Evolutionary conservation across 2,113 vertebrate genomes (phyloP).

Genomic region (Pteronura brasiliensis): DNA sequence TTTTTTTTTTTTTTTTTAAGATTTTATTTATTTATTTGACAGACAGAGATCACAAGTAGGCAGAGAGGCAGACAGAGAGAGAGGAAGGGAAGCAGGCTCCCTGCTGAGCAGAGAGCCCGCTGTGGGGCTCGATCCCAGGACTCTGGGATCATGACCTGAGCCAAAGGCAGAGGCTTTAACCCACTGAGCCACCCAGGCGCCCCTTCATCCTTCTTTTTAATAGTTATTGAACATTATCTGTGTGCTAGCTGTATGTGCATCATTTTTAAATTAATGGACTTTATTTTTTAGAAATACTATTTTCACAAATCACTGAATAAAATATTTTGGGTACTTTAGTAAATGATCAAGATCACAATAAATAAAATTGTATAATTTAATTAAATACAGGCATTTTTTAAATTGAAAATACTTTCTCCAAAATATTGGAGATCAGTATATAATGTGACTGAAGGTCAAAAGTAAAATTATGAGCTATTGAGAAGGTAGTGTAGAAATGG

Average conservation of each 20-base stretch:
- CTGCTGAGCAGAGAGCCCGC: too few species aligned
- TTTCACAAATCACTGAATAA: not conserved
- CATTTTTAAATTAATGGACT: not conserved
- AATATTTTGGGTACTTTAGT: not conserved
- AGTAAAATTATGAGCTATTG: slow-evolving; percentile 13
- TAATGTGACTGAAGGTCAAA: not conserved
- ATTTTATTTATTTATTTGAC: too few species aligned
- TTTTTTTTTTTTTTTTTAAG: too few species aligned
- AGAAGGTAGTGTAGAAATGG: not conserved
- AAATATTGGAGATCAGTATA: not conserved
- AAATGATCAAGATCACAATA: not conserved
- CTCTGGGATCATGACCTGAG: too few species aligned
- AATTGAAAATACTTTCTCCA: not conserved
- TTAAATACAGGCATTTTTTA: slow-evolving; percentile 5
- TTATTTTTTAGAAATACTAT: not conserved
- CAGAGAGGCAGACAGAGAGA: too few species aligned
- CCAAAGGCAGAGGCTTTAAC: too few species aligned
- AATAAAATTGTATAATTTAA: not conserved
- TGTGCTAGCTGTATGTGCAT: not conserved
- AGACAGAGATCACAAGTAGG: too few species aligned
- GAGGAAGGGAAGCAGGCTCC: too few species aligned
- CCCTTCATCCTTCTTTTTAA: slow-evolving; percentile 27
- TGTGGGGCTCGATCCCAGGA: too few species aligned
- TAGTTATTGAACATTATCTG: not conserved
- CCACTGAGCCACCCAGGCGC: too few species aligned